Percentiles rank a stretch among this genome's conserved stretches.
These are phyloP conservation scores for Oryctes rhinoceros DNA, from an alignment of 1,140 invertebrate genomes.

Conservation along the genomic window DNA sequence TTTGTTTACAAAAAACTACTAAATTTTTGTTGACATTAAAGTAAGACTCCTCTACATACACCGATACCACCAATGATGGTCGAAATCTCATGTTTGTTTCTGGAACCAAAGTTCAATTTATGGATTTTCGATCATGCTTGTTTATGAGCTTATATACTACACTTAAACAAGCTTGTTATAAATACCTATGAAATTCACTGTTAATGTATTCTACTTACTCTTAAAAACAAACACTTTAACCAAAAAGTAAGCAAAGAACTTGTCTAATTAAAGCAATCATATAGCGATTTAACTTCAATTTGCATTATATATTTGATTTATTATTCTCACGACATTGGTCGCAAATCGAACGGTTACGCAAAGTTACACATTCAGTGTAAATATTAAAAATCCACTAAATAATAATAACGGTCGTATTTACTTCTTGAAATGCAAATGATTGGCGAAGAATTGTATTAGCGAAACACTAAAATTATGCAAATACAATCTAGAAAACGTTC, in stretches of 20 bases:
- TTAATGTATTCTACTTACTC: too few species aligned
- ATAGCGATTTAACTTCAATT: neutral
- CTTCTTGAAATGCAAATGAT: constrained; percentile 13
- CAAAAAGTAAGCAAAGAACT: neutral
- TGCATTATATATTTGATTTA: neutral
- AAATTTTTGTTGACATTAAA: too few species aligned
- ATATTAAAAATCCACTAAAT: neutral
- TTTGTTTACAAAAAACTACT: too few species aligned
- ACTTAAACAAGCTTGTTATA: too few species aligned
- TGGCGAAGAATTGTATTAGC: constrained; percentile 1
- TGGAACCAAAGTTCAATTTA: too few species aligned
- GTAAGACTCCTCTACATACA: too few species aligned
- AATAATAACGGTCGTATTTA: neutral
- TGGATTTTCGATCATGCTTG: too few species aligned
- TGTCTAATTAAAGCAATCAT: neutral
- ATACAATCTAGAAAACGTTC: neutral
- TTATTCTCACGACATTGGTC: constrained; percentile 13
- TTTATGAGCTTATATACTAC: too few species aligned
- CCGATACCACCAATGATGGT: too few species aligned
- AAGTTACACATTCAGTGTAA: neutral
- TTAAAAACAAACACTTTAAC: too few species aligned
- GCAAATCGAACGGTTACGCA: neutral
- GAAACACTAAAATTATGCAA: neutral
- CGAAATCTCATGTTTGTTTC: too few species aligned
- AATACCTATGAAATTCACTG: too few species aligned